Evolutionary conservation across 2,113 vertebrate genomes (phyloP).

Genomic region (Australoheros scitulus): DNA sequence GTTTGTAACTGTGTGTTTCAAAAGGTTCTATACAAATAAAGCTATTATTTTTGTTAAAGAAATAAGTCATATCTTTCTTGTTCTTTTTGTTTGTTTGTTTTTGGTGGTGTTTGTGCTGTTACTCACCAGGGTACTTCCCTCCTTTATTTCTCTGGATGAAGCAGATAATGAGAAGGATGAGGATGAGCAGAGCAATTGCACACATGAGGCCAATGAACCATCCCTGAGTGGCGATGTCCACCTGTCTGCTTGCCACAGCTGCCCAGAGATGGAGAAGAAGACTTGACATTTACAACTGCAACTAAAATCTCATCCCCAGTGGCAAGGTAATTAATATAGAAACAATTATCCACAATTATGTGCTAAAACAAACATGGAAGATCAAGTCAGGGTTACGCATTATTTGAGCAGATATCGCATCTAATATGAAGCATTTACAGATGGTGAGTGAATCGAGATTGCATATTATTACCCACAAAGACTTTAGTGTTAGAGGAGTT

Average conservation of each 20-base stretch:
- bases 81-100: not conserved
- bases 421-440: conserved; percentile 10
- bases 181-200: conserved; percentile 95
- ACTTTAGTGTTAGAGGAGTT: conserved; percentile 50
- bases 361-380: not conserved
- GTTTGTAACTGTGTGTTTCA: not conserved
- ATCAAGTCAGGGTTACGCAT: not conserved
- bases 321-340: not conserved
- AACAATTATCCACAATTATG: not conserved
- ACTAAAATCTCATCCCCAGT: not conserved
- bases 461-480: conserved; percentile 17
- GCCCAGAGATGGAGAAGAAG: conserved; percentile 27
- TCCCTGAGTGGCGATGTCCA: conserved; percentile 97
- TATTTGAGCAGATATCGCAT: not conserved
- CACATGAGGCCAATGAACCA: conserved; percentile 99
- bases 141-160: conserved; percentile 99
- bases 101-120: not conserved
- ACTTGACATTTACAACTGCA: not conserved
- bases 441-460: conserved; percentile 25
- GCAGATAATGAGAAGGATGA: conserved; percentile 97
- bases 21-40: not conserved
- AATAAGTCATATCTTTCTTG: not conserved
- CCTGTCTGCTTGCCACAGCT: conserved; percentile 95
- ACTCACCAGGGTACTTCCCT: conserved; percentile 97
- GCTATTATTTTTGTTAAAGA: not conserved